These are phyloP conservation scores for Pseudochirops corinnae DNA, from an alignment of 2,797 vertebrate species.

Conservation along the genomic window DNA sequence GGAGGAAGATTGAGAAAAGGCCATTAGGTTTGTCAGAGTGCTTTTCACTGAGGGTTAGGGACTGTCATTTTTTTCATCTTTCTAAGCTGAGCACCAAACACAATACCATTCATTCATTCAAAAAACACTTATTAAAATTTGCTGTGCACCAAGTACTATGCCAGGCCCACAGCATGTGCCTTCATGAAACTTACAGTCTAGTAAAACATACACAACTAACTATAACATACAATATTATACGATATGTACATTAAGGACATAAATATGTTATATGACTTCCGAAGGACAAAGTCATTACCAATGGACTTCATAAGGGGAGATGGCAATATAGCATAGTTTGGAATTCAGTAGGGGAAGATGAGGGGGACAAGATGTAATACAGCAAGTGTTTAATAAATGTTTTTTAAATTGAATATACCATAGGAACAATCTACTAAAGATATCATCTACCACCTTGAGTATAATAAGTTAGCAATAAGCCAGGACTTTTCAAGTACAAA, in stretches of 20 bases:
- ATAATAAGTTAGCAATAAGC: constrained; percentile 6
- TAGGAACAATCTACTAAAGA: constrained; percentile 23
- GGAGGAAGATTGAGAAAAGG: background rate
- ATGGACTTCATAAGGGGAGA: background rate
- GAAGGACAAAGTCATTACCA: background rate
- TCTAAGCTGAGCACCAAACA: background rate
- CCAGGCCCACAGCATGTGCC: background rate
- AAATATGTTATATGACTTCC: background rate
- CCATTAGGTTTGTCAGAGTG: background rate
- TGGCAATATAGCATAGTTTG: background rate
- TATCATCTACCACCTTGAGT: constrained; percentile 14
- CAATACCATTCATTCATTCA: background rate
- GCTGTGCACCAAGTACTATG: background rate
- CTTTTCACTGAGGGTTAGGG: background rate
- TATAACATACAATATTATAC: background rate
- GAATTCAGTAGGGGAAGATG: background rate
- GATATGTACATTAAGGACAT: background rate
- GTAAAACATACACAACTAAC: background rate
- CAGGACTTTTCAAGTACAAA: constrained; percentile 11
- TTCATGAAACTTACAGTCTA: background rate
- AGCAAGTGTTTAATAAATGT: background rate
- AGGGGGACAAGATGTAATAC: background rate
- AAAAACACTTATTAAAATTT: background rate
- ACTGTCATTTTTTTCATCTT: background rate
- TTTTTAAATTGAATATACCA: background rate